A percentile compares a stretch with the other conserved stretches of the same genome.
Conservation (phyloP, 2,888 invertebrate species). For the Uloborus plumipes region DNA sequence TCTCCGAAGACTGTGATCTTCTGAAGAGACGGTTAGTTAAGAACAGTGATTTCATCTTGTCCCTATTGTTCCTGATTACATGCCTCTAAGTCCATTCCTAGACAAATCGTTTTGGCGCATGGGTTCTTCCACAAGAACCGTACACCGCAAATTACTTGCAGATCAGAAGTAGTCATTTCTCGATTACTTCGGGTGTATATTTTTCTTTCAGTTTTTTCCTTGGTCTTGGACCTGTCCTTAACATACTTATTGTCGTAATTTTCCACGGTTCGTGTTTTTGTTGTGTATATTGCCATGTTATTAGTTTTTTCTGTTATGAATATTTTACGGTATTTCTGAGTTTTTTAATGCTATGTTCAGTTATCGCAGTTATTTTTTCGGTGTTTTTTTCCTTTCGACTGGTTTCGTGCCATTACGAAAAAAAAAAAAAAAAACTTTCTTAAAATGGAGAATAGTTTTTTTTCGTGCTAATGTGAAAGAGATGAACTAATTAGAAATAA, state of each 20-base stretch:
- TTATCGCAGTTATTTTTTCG: no score
- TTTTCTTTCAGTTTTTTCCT: not conserved
- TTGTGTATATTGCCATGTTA: not conserved
- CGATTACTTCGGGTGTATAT: slow-evolving; percentile 32
- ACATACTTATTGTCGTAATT: not conserved
- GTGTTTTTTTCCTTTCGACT: no score
- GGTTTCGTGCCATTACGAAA: no score
- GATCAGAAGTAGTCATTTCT: slow-evolving; percentile 53
- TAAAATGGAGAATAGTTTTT: no score
- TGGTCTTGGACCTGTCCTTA: not conserved
- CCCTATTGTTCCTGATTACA: slow-evolving; percentile 62
- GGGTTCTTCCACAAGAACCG: slow-evolving; percentile 19
- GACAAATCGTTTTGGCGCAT: slow-evolving; percentile 44
- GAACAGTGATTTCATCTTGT: slow-evolving; percentile 54
- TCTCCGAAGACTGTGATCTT: slow-evolving; percentile 43
- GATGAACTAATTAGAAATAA: no score
- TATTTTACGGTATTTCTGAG: slow-evolving; percentile 14
- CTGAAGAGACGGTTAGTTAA: slow-evolving; percentile 50
- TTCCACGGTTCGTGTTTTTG: not conserved
- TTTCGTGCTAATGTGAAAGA: no score
- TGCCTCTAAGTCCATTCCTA: slow-evolving; percentile 36
- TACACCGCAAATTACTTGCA: slow-evolving; percentile 51
- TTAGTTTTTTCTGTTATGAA: slow-evolving; percentile 23
- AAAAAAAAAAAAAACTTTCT: no score
- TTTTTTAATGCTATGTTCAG: no score